Base-by-base conservation (phyloP, 2,797 vertebrate species). In the Triplophysa bombifrons region DNA sequence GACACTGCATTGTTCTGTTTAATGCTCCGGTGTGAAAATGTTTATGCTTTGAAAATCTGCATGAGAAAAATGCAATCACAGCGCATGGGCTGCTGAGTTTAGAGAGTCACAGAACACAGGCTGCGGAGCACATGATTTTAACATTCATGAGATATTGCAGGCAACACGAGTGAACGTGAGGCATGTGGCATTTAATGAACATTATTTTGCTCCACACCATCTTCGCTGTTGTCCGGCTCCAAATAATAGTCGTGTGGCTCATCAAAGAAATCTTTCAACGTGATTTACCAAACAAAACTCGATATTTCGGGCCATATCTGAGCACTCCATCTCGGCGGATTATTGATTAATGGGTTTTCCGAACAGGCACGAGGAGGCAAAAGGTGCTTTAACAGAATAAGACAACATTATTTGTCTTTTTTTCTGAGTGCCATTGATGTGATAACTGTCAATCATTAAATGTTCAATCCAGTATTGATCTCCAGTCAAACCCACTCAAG, bases 121-220 rank as follows among this genome's bases (percentile, higher is more conserved):
- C 19, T 30, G 53, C 55, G 12, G 41, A 60, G 55, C 3, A 2
- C 44, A 25, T 60, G 19, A 38, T 63, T 70, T 63, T 70, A 70
- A 69, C 55, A 77, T 77, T 69, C 55, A 69, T 77, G 75, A 69
- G 66, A 69, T 77, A 77, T 69, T 69, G 75, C 76, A 78, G 51
- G 20, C 56, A 60, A 51, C 56, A 14, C n/a, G 20, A 61, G 41
- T 12, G 14, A 4, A 63, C n/a, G 48, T 38, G 41, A 69, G 50
- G 50, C 55, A 19, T 1, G 25, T 63, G 67, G 53, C 16, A 2
- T 61, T 20, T 25, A 61, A 61, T 51, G 27, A 50, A 63, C 0
- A 10, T 50, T 41, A 60, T 38, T 61, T 70, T n/a, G 41, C 19
- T 60, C 60, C 22, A 20, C 66, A 41, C 64, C 41, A 38, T 6